Evolutionary conservation across 2,888 invertebrate genomes (phyloP), one percentile per base, ranked within the genome.

Genomic region (Apamea monoglypha): DNA sequence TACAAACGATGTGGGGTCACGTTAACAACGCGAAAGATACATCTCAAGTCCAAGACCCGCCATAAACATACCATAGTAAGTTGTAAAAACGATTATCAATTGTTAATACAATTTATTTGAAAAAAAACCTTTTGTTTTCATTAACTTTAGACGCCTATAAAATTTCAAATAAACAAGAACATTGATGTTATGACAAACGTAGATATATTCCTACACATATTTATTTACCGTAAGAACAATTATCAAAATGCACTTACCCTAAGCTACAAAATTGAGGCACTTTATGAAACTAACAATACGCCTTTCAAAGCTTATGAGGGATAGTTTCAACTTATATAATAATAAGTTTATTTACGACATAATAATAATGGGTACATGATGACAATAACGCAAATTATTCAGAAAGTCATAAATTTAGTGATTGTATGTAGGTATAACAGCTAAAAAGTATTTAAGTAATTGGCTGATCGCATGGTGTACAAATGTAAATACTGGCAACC

Each of bases 1-100:
- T 21, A 59, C 16, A 81, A 70, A 53, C 2, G 29, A 36, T 44
- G 44, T 67, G 18, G 70, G 44, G 40, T 66, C 66, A 25, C 59
- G 16, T 69, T 14, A 66, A 63, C 18, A 69, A 59, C 40, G 10
- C 50, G 56, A 25, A 70, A 78, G 16, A 66, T 47, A 64, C 18
- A 70, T 80, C 68, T 74, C 47, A 78, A 82, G 75, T 63, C 69
- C 66, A 80, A 70, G 67, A 44, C 69, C 59, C 66, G 14, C 67
- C 21, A 78, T 87, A 87, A 84, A 85, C 79, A 5, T 40, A n/a
- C n/a, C n/a, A n/a, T n/a, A n/a, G n/a, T n/a, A n/a, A 71, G 76
- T 80, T 72, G 76, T 83, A 84, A 88, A 87, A 83, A 69, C 74
- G 74, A 83, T 78, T 29, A 63, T 66, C 71, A 83, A 79, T 56